Evolutionary conservation across 2,888 invertebrate species (phyloP).

Genomic region (Liposcelis brunnea): DNA sequence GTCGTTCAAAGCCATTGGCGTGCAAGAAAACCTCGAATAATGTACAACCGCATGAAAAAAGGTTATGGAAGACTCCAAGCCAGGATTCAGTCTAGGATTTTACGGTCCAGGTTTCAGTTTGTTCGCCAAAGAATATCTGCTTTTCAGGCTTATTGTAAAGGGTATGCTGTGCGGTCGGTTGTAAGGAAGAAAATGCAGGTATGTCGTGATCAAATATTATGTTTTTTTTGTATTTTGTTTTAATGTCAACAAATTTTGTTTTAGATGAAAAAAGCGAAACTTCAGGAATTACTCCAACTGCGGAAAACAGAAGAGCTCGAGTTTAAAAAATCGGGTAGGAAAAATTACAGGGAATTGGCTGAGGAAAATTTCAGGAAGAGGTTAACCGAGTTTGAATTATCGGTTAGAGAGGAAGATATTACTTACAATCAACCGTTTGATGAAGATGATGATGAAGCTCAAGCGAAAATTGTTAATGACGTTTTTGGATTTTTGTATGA

Average conservation of each 20-base stretch:
- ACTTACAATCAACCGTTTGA: slow-evolving; percentile 15
- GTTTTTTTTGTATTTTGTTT: slow-evolving; percentile 2
- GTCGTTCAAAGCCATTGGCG: slow-evolving; percentile 72
- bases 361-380: slow-evolving; percentile 52
- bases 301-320: slow-evolving; percentile 41
- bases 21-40: slow-evolving; percentile 49
- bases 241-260: slow-evolving; percentile 10
- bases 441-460: slow-evolving; percentile 28
- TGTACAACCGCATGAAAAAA: slow-evolving; percentile 48
- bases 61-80: slow-evolving; percentile 81
- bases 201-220: neutral
- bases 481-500: slow-evolving; percentile 52
- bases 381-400: slow-evolving; percentile 41
- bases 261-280: slow-evolving; percentile 20
- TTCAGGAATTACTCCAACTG: slow-evolving; percentile 32
- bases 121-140: slow-evolving; percentile 48
- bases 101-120: slow-evolving; percentile 51
- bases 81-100: slow-evolving; percentile 52
- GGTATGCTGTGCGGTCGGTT: slow-evolving; percentile 42
- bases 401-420: slow-evolving; percentile 22
- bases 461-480: slow-evolving; percentile 41
- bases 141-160: slow-evolving; percentile 61
- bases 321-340: slow-evolving; percentile 41
- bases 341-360: slow-evolving; percentile 46
- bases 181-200: slow-evolving; percentile 39